Conservation (phyloP, 2,797 vertebrate species). For the Amazonetta brasiliensis region DNA sequence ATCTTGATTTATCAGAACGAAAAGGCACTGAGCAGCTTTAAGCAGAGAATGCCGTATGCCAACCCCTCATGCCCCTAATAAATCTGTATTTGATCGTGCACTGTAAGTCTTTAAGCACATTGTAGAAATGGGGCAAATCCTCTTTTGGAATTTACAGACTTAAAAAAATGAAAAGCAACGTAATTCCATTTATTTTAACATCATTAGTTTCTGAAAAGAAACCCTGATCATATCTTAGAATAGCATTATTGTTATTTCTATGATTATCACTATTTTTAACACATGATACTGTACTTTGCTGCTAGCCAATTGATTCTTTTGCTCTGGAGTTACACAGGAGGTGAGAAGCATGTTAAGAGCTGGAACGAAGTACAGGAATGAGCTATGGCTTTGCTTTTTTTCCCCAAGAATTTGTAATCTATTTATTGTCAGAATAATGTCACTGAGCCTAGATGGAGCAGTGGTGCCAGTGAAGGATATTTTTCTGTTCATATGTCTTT, state of each 20-base stretch:
- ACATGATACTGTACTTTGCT: neutral
- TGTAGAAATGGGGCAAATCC: conserved; percentile 28
- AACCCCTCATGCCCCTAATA: neutral
- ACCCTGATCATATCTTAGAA: neutral
- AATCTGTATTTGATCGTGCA: neutral
- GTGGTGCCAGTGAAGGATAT: neutral
- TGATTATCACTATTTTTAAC: neutral
- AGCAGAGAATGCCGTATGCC: neutral
- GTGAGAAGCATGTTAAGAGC: neutral
- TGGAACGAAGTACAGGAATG: neutral
- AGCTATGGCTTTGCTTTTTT: neutral
- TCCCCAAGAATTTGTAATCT: neutral
- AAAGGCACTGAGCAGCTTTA: conserved; percentile 3
- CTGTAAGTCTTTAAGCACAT: conserved; percentile 36
- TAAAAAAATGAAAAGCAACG: neutral
- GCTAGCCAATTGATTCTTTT: neutral
- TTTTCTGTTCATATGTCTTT: neutral
- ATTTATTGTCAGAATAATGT: neutral
- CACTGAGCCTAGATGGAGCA: neutral
- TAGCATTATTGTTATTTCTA: neutral
- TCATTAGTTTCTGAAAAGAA: conserved; percentile 3
- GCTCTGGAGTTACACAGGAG: neutral
- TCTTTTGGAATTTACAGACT: conserved; percentile 44
- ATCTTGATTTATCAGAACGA: neutral
- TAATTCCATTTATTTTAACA: conserved; percentile 56